phyloP scores from a whole-genome alignment of 2,888 invertebrate genomes.

The Drosophila suboccidentalis region DNA sequence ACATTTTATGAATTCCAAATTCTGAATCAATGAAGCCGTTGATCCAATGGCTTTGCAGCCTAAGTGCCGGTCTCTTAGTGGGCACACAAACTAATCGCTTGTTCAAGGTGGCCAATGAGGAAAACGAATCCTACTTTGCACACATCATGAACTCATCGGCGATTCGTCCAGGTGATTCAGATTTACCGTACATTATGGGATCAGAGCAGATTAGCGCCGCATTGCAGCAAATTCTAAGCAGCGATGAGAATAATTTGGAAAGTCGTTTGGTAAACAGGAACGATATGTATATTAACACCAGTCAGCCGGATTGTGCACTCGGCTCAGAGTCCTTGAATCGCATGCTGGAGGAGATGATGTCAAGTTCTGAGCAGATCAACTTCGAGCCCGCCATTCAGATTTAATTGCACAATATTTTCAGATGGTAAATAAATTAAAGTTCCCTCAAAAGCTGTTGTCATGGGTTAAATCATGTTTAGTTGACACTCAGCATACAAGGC shows the following conservation, averaged over 20 bases:
- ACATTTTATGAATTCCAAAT: conserved; percentile 8
- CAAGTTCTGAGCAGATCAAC: conserved; percentile 11
- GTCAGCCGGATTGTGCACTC: conserved; percentile 31
- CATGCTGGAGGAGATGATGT: conserved; percentile 57
- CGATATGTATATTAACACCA: conserved; percentile 22
- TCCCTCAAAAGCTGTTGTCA: background rate
- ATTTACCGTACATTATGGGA: conserved; percentile 50
- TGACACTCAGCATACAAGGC: background rate
- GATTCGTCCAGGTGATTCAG: background rate
- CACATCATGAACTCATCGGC: conserved; percentile 8
- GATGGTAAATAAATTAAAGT: conserved; percentile 12
- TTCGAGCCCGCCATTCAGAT: conserved; percentile 51
- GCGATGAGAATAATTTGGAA: conserved; percentile 36
- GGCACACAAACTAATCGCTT: too few relatives aligned
- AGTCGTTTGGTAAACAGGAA: conserved; percentile 17
- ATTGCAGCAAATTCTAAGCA: conserved; percentile 58
- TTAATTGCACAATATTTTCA: conserved; percentile 10
- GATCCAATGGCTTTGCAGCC: conserved; percentile 42
- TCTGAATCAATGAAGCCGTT: conserved; percentile 45
- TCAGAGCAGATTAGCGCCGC: conserved; percentile 53
- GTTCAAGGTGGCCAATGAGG: conserved; percentile 49
- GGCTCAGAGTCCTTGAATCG: conserved; percentile 66
- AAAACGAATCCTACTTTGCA: conserved; percentile 4
- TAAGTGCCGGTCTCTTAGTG: conserved; percentile 31
- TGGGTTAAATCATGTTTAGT: conserved; percentile 14